A percentile compares a stretch with the other conserved stretches of the same genome.
These are phyloP conservation scores for Myiozetetes cayanensis DNA, from an alignment of 2,113 vertebrate species.

Conservation along the genomic window DNA sequence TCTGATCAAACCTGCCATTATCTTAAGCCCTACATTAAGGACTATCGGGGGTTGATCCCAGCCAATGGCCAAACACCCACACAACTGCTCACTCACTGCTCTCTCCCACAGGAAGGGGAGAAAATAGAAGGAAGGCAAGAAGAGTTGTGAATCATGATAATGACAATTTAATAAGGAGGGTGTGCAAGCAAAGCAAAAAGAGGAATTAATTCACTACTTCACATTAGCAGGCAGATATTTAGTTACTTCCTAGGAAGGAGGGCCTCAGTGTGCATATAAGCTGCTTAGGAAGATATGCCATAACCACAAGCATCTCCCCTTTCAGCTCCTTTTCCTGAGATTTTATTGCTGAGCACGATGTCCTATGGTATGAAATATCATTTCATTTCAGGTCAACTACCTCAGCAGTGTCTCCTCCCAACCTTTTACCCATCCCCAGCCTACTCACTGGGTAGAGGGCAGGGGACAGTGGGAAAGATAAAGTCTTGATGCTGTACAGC, in stretches of 20 bases:
- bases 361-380: background rate
- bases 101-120: background rate
- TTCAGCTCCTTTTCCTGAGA: background rate
- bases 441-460: background rate
- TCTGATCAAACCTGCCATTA: background rate
- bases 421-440: too few relatives aligned
- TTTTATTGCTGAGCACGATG: background rate
- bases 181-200: background rate
- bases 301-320: background rate
- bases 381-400: background rate
- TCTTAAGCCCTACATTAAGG: background rate
- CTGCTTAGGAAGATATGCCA: background rate
- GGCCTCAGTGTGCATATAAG: too few relatives aligned
- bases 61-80: background rate
- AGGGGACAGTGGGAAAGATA: background rate
- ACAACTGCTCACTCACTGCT: background rate
- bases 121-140: background rate
- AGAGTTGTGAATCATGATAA: background rate
- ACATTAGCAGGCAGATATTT: too few relatives aligned
- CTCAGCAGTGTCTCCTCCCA: background rate
- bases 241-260: too few relatives aligned
- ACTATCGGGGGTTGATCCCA: background rate
- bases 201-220: background rate
- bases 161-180: background rate
- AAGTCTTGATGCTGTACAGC: background rate